These are phyloP conservation scores for Alloplasta piceator DNA, from an alignment of 2,888 invertebrate genomes.

Conservation along the genomic window DNA sequence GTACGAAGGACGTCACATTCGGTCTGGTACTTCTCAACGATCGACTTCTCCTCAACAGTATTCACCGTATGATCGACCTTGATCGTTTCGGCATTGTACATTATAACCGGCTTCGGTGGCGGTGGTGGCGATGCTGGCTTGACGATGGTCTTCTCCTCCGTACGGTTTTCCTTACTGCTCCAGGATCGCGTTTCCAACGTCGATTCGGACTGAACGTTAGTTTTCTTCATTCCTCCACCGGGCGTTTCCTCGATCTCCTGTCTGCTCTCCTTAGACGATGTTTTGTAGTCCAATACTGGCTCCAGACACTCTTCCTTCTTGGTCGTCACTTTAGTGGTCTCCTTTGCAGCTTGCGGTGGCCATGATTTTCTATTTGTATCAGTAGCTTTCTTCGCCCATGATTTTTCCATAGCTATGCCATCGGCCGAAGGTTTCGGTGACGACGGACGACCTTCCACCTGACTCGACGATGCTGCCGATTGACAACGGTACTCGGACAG, in stretches of 20 bases:
- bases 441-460: slow-evolving; percentile 73
- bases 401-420: slow-evolving; percentile 88
- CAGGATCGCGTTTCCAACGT: slow-evolving; percentile 79
- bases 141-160: slow-evolving; percentile 72
- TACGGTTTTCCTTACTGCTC: slow-evolving; percentile 75
- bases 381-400: slow-evolving; percentile 86
- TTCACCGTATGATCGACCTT: slow-evolving; percentile 81
- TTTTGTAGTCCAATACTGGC: slow-evolving; percentile 77
- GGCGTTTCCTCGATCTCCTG: slow-evolving; percentile 77
- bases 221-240: slow-evolving; percentile 77
- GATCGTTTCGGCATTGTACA: slow-evolving; percentile 83
- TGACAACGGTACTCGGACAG: slow-evolving; percentile 79
- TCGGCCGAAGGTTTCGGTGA: slow-evolving; percentile 86
- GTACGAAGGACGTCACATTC: slow-evolving; percentile 77
- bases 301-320: slow-evolving; percentile 78
- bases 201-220: slow-evolving; percentile 79
- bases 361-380: slow-evolving; percentile 84
- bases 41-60: slow-evolving; percentile 80
- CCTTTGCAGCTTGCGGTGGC: slow-evolving; percentile 81
- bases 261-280: slow-evolving; percentile 75
- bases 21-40: slow-evolving; percentile 78
- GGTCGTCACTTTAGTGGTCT: slow-evolving; percentile 74
- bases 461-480: slow-evolving; percentile 75
- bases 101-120: slow-evolving; percentile 78
- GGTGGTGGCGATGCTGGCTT: slow-evolving; percentile 69